Evolutionary conservation across 2,888 invertebrate species (phyloP), one percentile per base, ranked within the genome.

Genomic region (Lottia scabra): DNA sequence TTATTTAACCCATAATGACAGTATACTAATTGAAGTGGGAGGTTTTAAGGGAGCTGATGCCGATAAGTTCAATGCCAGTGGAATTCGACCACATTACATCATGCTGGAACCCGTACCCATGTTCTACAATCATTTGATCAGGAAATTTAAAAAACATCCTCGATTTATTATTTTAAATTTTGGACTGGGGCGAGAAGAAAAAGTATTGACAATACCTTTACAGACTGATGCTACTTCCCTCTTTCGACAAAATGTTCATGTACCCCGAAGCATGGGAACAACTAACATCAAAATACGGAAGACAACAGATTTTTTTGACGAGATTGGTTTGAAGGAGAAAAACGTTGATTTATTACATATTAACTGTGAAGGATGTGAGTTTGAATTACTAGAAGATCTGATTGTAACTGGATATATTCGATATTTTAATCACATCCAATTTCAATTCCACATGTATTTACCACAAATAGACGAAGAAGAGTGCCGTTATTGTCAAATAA

Each of bases 341-440:
- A 65, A 65, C 16, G 46, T 70, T 48, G 70, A 70, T 63, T 30
- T 71, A 30, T 13, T 67, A 15, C 45, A 46, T 15, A 67, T 71
- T 26, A 71, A 71, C 67, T 71, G 71, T 38, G 71, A 71, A 45
- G 71, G 71, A 1, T 71, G 71, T 30, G 71, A 71, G 38, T 71
- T 43, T 19, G 71, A 71, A 23, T 16, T 71, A 6, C 71, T 71
- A 0, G 67, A 71, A n/a, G 43, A 63, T 6, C 19, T 71, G n/a
- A 67, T 67, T 19, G 16, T 44, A 27, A 46, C 56, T 2, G 63
- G 56, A 13, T 38, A 67, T 12, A 45, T 67, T 15, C 30, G 56
- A 63, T 16, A 67, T 26, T 16, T 71, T 26, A 67, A 67, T 27
- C 67, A 71, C 38, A 46, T 71, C 12, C 67, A 67, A 43, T 67